Conservation (phyloP, 1,140 invertebrate species). For the Musca vetustissima region DNA sequence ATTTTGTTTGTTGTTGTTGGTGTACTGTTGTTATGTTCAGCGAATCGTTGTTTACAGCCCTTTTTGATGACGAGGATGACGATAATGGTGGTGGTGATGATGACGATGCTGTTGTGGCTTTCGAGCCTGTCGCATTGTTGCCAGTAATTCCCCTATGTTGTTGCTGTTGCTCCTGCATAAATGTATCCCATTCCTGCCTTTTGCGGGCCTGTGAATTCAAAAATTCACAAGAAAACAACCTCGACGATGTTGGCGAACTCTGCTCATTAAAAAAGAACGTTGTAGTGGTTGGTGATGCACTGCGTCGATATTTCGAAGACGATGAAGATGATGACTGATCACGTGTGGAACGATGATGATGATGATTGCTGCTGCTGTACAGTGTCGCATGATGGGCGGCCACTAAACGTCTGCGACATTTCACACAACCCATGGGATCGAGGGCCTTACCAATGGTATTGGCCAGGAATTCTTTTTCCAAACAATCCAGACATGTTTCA, state of each 20-base stretch:
- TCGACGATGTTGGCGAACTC: constrained; percentile 4
- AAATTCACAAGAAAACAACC: constrained; percentile 19
- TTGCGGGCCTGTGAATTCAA: constrained; percentile 12
- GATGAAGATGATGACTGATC: background rate
- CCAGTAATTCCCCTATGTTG: background rate
- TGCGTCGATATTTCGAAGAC: constrained; percentile 10
- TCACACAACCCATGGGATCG: constrained; percentile 40
- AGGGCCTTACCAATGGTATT: constrained; percentile 50
- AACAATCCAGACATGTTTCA: constrained; percentile 50
- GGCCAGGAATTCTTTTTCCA: constrained; percentile 51
- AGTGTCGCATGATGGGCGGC: background rate
- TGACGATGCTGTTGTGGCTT: background rate
- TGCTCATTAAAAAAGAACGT: constrained; percentile 10
- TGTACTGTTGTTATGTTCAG: background rate
- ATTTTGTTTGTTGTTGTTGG: background rate
- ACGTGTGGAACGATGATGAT: background rate
- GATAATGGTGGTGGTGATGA: background rate
- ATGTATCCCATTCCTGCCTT: constrained; percentile 12
- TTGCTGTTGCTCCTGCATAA: constrained; percentile 1
- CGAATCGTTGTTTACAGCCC: background rate
- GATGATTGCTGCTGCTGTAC: background rate
- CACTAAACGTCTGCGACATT: constrained; percentile 36
- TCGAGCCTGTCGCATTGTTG: background rate
- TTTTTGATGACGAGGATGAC: background rate
- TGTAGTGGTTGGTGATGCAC: constrained; percentile 7